These are phyloP conservation scores for Allygus modestus DNA, from an alignment of 2,888 invertebrate species.

Conservation along the genomic window DNA sequence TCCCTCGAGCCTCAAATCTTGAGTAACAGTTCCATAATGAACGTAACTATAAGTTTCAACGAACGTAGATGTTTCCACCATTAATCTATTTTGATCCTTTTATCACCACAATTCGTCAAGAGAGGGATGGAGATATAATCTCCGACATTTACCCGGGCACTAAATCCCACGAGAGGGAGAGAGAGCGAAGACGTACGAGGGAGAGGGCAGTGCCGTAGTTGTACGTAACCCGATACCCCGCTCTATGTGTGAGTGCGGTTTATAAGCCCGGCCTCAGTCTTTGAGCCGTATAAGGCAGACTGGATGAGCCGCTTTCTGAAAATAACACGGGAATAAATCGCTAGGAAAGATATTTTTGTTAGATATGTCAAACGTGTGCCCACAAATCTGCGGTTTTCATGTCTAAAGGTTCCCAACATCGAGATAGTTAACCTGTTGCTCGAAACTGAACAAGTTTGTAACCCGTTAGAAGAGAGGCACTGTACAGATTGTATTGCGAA, in stretches of 20 bases:
- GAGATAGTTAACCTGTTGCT: too few relatives aligned
- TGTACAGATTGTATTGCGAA: too few relatives aligned
- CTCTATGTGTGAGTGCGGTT: not conserved
- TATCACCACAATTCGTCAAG: not conserved
- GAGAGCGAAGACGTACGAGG: not conserved
- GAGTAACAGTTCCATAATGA: too few relatives aligned
- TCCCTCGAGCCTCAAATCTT: too few relatives aligned
- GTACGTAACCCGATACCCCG: slow-evolving; percentile 4
- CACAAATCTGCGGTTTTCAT: not conserved
- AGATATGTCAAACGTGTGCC: not conserved
- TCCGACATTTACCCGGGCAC: not conserved
- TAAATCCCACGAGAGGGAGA: not conserved
- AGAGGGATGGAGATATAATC: not conserved
- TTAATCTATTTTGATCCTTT: not conserved
- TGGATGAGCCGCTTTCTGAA: slow-evolving; percentile 1
- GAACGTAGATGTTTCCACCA: too few relatives aligned
- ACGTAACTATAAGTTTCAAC: too few relatives aligned
- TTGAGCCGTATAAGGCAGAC: not conserved
- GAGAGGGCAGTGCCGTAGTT: not conserved
- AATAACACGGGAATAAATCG: not conserved
- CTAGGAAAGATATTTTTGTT: not conserved
- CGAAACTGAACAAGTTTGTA: too few relatives aligned
- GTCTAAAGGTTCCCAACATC: too few relatives aligned
- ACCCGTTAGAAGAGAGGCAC: too few relatives aligned
- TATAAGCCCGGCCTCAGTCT: not conserved